phyloP scores from a whole-genome alignment of 1,140 invertebrate species.

The Conopomorpha cramerella region DNA sequence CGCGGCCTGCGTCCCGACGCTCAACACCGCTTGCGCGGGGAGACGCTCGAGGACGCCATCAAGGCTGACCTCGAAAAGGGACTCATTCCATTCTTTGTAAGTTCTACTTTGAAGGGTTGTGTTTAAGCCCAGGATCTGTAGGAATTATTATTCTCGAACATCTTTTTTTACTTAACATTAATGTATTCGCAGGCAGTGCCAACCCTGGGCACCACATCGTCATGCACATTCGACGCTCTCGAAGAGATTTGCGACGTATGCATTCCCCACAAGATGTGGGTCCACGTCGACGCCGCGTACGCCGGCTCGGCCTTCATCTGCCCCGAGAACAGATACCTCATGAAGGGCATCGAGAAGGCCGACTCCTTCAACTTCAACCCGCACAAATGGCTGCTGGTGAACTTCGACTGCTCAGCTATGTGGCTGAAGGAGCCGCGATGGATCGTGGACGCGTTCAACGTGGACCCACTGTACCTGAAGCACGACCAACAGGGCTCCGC shows the following conservation, averaged over 20 bases:
- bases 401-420: slow-evolving; percentile 90
- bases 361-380: slow-evolving; percentile 91
- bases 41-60: slow-evolving; percentile 75
- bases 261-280: slow-evolving; percentile 75
- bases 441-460: slow-evolving; percentile 85
- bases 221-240: slow-evolving; percentile 90
- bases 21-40: slow-evolving; percentile 73
- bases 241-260: slow-evolving; percentile 82
- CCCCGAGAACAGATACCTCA: slow-evolving; percentile 82
- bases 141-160: too few relatives aligned
- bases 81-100: slow-evolving; percentile 78
- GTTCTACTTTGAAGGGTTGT: too few relatives aligned
- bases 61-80: slow-evolving; percentile 74
- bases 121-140: too few relatives aligned
- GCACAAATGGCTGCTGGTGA: slow-evolving; percentile 91
- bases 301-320: slow-evolving; percentile 88
- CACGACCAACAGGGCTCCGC: too few relatives aligned
- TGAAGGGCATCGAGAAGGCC: slow-evolving; percentile 80
- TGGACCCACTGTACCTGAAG: too few relatives aligned
- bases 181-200: too few relatives aligned
- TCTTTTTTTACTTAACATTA: too few relatives aligned
- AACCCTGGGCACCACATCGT: slow-evolving; percentile 90
- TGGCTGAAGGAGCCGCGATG: slow-evolving; percentile 83
- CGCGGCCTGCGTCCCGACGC: slow-evolving; percentile 76
- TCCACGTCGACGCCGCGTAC: slow-evolving; percentile 91